Base-by-base conservation (phyloP, 2,797 vertebrate genomes). In the Telmatherina bonti region DNA sequence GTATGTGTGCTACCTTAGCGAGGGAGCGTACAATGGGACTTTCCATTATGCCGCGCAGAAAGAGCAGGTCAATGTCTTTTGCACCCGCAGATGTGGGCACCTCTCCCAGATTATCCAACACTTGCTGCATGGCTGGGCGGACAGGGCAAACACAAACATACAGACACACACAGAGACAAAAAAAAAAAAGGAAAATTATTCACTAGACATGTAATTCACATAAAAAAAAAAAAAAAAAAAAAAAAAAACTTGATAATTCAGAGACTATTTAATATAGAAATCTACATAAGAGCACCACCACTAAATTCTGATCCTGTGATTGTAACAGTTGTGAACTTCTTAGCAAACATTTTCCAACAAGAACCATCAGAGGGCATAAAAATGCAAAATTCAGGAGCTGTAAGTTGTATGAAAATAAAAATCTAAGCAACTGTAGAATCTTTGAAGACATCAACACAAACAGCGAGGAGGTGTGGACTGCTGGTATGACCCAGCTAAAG, bases 21-120 rank as follows among this genome's bases (percentile, higher is more conserved):
- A 94, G 93, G 45, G 95, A 96, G 86, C 95, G 93, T 93, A 98
- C 96, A 88, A 94, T 97, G 55, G 97, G 97, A 87, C 98, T 99
- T 91, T 99, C 97, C 97, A 99, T 99, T 92, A 99, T 96, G 87
- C 97, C 97, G 73, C 97, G 97, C 76, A 99, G 95, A 91, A 99
- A 99, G 89, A 99, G 96, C 73, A 99, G 95, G 92, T 99, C 97
- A 72, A 98, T 97, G 93, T 99, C 96, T 94, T 98, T 98, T 89
- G 96, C 97, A 1, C 96, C 96, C 0, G 95, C 92, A 12, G 97
- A 95, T 62, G 93, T 87, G 1, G 96, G 96, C 76, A 94, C 90
- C 81, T 97, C 96, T 10, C 93, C 95, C 83, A 96, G 89, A 88
- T 97, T 97, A 81, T 99, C 96, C 91, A 97, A 88, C 78, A 96